Base-by-base conservation (phyloP, 1,140 invertebrate genomes). In the Lepidurus arcticus region DNA sequence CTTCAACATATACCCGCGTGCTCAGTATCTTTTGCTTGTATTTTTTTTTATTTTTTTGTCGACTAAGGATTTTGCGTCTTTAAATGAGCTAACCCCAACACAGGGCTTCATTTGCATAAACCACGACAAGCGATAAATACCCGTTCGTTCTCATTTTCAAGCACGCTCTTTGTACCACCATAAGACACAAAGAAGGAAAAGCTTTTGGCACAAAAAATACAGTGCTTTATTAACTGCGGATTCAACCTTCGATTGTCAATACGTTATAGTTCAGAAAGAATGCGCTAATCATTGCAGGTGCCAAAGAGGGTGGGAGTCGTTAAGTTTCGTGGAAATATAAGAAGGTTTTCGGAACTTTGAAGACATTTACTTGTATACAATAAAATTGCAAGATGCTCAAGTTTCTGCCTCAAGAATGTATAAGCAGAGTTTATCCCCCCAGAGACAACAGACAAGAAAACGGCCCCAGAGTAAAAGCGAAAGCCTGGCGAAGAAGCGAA, bases 401-500 rank as follows among this genome's bases (percentile, higher is more conserved):
- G 21, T 65, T 65, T 65, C 53, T 65, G 16, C 53, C 16, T 65
- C 21, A 65, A 65, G 53, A 65, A 65, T 65, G 53, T 65, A 65
- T 21, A 21, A 21, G 53, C 0, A 3, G 8, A 65, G 53, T 65
- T 65, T 65, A n/a, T 34, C 34, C 34, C 9, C 53, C 53, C 16
- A 16, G 21, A 65, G 53, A 65, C 53, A 65, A 65, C 53, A 65
- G 53, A 65, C 53, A 65, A 65, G 53, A 65, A 65, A 65, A 16
- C 0, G 53, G 53, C 53, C 53, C 13, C 53, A 5, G 53, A 21
- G 9, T 65, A 16, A 21, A 65, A 65, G 53, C 53, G 34, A 34
- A 65, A 65, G 53, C 53, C 53, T 65, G 53, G 53, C 53, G 21
- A 65, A 65, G 53, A 65, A 65, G 53, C 53, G 34, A 65, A 65